phyloP scores from a whole-genome alignment of 2,113 vertebrate genomes.

The Hippocampus comes region DNA sequence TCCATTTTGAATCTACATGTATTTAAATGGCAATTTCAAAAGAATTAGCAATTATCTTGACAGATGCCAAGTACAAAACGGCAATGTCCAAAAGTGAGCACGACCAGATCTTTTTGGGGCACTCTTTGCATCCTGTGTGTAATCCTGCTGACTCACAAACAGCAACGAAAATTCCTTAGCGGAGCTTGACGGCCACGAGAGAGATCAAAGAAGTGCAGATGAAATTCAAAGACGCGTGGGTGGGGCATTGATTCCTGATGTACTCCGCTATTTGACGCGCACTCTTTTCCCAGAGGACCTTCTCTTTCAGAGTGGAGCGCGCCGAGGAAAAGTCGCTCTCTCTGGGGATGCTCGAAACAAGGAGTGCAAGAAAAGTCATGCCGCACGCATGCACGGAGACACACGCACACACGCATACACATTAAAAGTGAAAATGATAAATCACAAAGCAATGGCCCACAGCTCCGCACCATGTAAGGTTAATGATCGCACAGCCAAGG shows the following conservation, averaged over 20 bases:
- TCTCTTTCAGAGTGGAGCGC: constrained; percentile 57
- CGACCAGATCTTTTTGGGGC: too few species aligned
- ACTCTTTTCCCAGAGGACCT: constrained; percentile 42
- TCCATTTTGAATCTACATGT: too few species aligned
- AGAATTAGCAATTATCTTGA: too few species aligned
- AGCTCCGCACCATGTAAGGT: background rate
- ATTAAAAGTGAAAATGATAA: background rate
- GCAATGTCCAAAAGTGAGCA: too few species aligned
- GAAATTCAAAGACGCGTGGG: constrained; percentile 40
- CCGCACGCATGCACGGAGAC: background rate
- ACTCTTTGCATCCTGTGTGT: background rate
- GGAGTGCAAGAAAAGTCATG: background rate
- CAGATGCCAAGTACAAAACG: too few species aligned
- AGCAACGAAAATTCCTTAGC: background rate
- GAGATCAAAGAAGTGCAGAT: constrained; percentile 27
- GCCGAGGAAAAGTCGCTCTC: constrained; percentile 54
- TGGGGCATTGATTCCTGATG: constrained; percentile 36
- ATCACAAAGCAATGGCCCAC: background rate
- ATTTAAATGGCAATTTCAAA: too few species aligned
- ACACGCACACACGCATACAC: background rate
- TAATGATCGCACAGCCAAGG: background rate
- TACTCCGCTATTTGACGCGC: constrained; percentile 30
- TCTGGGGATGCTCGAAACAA: constrained; percentile 37
- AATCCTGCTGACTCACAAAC: background rate
- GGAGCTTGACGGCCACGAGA: background rate